phyloP scores from a whole-genome alignment of 2,113 vertebrate genomes.

The Equus quagga region DNA sequence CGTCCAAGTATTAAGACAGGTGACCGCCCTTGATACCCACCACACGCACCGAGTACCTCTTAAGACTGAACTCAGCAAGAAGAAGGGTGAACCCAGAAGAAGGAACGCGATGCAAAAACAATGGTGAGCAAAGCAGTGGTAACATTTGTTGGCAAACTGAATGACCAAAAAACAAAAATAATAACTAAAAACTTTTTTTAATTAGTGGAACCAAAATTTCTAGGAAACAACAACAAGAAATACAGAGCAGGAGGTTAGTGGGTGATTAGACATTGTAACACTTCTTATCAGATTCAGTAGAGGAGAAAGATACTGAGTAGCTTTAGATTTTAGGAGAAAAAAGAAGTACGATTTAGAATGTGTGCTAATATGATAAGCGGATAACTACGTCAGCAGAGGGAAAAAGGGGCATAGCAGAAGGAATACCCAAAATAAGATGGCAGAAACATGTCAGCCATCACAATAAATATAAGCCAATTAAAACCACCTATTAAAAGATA shows the following conservation, averaged over 20 bases:
- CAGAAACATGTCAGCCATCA: slow-evolving; percentile 56
- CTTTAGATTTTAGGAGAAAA: slow-evolving; percentile 45
- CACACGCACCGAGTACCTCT: not conserved
- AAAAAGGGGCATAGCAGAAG: slow-evolving; percentile 16
- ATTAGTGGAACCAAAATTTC: not conserved
- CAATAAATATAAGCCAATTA: slow-evolving; percentile 65
- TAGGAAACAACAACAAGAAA: too few species aligned
- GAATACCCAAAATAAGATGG: slow-evolving; percentile 8
- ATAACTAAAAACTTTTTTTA: not conserved
- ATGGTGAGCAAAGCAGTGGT: not conserved
- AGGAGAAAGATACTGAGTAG: not conserved
- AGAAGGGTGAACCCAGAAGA: not conserved
- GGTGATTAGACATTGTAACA: not conserved
- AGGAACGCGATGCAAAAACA: not conserved
- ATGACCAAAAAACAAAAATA: slow-evolving; percentile 23
- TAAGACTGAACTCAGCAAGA: not conserved
- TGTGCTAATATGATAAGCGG: slow-evolving; percentile 18
- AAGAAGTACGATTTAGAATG: slow-evolving; percentile 34
- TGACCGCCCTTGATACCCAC: not conserved
- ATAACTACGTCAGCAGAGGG: not conserved
- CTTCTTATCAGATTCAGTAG: not conserved
- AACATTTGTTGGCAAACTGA: not conserved
- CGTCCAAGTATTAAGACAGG: not conserved
- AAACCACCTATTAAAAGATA: slow-evolving; percentile 60
- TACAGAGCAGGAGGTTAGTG: too few species aligned